A percentile compares a stretch with the other conserved stretches of the same genome.
Conservation (phyloP, 2,888 invertebrate genomes). For the Teinopalpus imperialis region DNA sequence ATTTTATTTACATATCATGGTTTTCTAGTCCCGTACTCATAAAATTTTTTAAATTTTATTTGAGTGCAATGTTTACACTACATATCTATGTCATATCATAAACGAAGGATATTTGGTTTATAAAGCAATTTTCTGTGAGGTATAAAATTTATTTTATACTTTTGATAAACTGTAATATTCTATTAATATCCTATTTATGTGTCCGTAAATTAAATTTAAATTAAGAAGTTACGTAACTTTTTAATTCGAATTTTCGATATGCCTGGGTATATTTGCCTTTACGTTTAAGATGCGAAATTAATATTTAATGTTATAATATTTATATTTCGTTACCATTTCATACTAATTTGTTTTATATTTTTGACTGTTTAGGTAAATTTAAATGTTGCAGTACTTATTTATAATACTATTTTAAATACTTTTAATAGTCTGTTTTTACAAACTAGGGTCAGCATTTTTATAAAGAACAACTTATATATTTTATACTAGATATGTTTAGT, state of each 20-base stretch:
- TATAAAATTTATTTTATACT: conserved; percentile 34
- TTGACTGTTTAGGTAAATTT: no score
- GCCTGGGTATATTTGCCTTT: no score
- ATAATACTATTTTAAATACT: no score
- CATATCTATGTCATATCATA: conserved; percentile 51
- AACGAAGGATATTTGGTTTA: conserved; percentile 49
- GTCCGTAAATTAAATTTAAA: no score
- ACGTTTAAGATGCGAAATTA: no score
- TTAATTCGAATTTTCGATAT: no score
- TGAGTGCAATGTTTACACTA: conserved; percentile 11
- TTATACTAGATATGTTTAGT: conserved; percentile 3
- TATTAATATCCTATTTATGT: neutral
- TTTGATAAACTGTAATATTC: neutral
- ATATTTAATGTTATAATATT: no score
- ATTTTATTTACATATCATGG: conserved; percentile 47
- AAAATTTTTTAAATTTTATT: conserved; percentile 1
- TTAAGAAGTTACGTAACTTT: no score
- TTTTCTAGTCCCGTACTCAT: conserved; percentile 16
- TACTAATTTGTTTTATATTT: no score
- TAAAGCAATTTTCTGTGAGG: conserved; percentile 39
- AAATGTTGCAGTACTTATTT: no score
- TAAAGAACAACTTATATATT: conserved; percentile 5
- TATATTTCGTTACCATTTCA: no score
- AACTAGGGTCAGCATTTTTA: neutral
- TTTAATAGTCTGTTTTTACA: neutral